A percentile compares a stretch with the other conserved stretches of the same genome.
Evolutionary conservation across 2,888 invertebrate genomes (phyloP).

Genomic region (Caenorhabditis macrosperma): DNA sequence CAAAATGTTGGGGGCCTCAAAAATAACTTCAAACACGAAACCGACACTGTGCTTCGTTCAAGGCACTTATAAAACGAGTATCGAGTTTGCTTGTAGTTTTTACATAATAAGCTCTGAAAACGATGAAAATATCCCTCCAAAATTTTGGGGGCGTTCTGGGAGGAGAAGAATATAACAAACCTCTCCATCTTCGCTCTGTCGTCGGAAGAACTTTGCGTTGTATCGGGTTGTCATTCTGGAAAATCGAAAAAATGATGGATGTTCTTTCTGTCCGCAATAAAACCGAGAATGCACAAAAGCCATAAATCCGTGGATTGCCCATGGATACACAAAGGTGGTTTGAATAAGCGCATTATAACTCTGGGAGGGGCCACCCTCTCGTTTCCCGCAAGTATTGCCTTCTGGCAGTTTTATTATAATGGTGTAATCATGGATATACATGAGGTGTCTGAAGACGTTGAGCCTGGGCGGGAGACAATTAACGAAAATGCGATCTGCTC

Average conservation of each 20-base stretch:
- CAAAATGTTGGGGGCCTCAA: neutral
- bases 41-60: too few relatives aligned
- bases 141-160: too few relatives aligned
- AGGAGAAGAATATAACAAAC: too few relatives aligned
- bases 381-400: constrained; percentile 47
- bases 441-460: constrained; percentile 40
- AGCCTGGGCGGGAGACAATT: constrained; percentile 28
- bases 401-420: constrained; percentile 44
- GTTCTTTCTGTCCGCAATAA: neutral
- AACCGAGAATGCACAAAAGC: neutral
- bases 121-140: too few relatives aligned
- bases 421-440: constrained; percentile 49
- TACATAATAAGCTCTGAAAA: too few relatives aligned
- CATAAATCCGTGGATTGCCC: constrained; percentile 5
- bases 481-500: constrained; percentile 29
- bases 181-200: constrained; percentile 35
- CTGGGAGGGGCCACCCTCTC: constrained; percentile 42
- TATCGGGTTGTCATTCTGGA: constrained; percentile 38
- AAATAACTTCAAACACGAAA: too few relatives aligned
- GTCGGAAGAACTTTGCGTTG: constrained; percentile 30
- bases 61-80: too few relatives aligned
- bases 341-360: constrained; percentile 57
- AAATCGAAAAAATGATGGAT: constrained; percentile 9
- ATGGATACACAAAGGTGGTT: constrained; percentile 43
- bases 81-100: too few relatives aligned